Conservation (phyloP, 1,140 invertebrate species). For the Amphibalanus amphitrite region DNA sequence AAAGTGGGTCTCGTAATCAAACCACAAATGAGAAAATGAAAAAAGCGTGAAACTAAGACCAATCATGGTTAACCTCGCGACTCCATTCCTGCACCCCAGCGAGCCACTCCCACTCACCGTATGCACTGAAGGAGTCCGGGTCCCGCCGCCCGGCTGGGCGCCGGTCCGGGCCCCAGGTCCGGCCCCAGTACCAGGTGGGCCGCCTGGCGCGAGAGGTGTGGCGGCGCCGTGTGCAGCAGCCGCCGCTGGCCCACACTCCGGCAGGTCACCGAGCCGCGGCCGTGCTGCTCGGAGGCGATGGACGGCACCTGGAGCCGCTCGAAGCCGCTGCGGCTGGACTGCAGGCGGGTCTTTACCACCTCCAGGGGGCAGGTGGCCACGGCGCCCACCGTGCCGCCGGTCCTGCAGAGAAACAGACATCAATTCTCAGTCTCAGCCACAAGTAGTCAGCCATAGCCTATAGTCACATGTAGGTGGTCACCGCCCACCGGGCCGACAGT, state of each 20-base stretch:
- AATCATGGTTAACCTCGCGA: neutral
- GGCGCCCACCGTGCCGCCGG: constrained; percentile 87
- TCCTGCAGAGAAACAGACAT: constrained; percentile 35
- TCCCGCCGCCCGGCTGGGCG: neutral
- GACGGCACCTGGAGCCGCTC: constrained; percentile 25
- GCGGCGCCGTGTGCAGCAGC: neutral
- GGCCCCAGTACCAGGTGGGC: constrained; percentile 11
- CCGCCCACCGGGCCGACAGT: too few species aligned
- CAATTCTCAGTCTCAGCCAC: too few species aligned
- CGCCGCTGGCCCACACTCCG: neutral
- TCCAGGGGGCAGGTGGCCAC: constrained; percentile 95
- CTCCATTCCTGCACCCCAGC: neutral
- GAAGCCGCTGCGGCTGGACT: constrained; percentile 63
- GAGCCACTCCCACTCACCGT: constrained; percentile 13
- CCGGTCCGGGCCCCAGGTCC: neutral
- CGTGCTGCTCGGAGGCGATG: constrained; percentile 23
- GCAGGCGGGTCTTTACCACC: constrained; percentile 93
- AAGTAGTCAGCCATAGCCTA: too few species aligned
- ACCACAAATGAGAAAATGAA: neutral
- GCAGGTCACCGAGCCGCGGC: constrained; percentile 30
- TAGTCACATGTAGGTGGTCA: too few species aligned
- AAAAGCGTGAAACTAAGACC: neutral
- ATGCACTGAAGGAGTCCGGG: constrained; percentile 18
- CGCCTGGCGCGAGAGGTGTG: constrained; percentile 3
- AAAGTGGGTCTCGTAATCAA: neutral